These are phyloP conservation scores for Hirudo medicinalis DNA, from an alignment of 1,140 invertebrate species.

Conservation along the genomic window DNA sequence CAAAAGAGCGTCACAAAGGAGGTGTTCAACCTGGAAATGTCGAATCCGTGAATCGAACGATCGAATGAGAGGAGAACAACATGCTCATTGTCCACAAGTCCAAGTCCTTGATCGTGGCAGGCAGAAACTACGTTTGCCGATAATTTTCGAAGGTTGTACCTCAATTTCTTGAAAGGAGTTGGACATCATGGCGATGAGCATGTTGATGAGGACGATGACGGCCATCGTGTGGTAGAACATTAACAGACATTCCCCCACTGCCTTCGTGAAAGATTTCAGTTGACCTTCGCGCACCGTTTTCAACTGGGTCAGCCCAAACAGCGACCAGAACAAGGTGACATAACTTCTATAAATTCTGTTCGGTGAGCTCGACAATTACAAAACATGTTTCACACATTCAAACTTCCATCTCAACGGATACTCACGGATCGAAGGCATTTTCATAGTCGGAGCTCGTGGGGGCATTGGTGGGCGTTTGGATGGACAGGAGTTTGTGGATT, in stretches of 20 bases:
- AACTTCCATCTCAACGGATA: background rate
- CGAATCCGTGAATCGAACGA: background rate
- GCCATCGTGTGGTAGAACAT: slow-evolving; percentile 45
- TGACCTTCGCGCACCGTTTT: slow-evolving; percentile 35
- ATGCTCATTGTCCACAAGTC: background rate
- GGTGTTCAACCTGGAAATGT: slow-evolving; percentile 15
- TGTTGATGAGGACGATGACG: slow-evolving; percentile 49
- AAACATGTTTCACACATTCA: background rate
- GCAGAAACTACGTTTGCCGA: no score
- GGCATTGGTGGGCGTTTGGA: background rate
- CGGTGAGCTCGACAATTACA: slow-evolving; percentile 13
- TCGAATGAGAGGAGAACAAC: background rate
- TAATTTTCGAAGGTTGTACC: slow-evolving; percentile 30
- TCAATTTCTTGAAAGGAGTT: slow-evolving; percentile 49
- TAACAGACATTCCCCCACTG: slow-evolving; percentile 44
- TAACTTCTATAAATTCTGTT: slow-evolving; percentile 45
- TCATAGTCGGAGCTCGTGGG: slow-evolving; percentile 15
- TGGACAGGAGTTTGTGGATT: background rate
- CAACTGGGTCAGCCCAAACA: slow-evolving; percentile 45
- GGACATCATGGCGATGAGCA: slow-evolving; percentile 52
- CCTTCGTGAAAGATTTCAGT: slow-evolving; percentile 36
- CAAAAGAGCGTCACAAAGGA: slow-evolving; percentile 29
- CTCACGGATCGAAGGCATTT: slow-evolving; percentile 22
- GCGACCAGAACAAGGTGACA: slow-evolving; percentile 47
- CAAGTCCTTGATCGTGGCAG: no score